phyloP scores from a whole-genome alignment of 2,888 invertebrate genomes.

The Acheta domesticus region DNA sequence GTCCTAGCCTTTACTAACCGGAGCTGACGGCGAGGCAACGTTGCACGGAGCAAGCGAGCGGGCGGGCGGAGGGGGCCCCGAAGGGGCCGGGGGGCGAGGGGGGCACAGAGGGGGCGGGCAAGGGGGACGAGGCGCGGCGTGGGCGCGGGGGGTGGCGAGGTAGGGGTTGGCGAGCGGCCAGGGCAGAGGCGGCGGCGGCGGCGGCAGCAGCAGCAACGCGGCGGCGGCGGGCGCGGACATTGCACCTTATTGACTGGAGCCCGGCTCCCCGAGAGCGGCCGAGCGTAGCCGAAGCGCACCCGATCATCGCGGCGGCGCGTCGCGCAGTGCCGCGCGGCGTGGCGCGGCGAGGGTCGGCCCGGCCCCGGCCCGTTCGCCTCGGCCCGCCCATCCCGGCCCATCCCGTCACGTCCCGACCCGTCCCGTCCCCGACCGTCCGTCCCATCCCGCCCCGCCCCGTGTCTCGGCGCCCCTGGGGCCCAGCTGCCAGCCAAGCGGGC shows the following conservation, averaged over 20 bases:
- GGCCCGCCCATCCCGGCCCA: no score
- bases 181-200: conserved; percentile 44
- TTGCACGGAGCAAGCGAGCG: conserved; percentile 42
- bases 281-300: conserved; percentile 33
- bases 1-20: conserved; percentile 30
- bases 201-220: conserved; percentile 51
- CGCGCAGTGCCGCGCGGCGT: no score
- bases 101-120: conserved; percentile 44
- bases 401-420: no score
- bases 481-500: no score
- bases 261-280: conserved; percentile 32
- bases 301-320: conserved; percentile 24
- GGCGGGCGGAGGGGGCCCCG: not conserved
- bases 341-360: no score
- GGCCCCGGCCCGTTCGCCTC: no score
- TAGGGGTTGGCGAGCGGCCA: conserved; percentile 42
- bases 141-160: conserved; percentile 23
- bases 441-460: no score
- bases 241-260: conserved; percentile 53
- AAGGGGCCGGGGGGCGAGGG: not conserved
- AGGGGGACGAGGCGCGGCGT: conserved; percentile 37
- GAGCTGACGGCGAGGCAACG: conserved; percentile 34
- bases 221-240: conserved; percentile 49
- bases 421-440: no score
- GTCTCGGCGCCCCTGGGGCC: no score